Base-by-base conservation (phyloP, 2,888 invertebrate species). In the Drosophila fungiperda region DNA sequence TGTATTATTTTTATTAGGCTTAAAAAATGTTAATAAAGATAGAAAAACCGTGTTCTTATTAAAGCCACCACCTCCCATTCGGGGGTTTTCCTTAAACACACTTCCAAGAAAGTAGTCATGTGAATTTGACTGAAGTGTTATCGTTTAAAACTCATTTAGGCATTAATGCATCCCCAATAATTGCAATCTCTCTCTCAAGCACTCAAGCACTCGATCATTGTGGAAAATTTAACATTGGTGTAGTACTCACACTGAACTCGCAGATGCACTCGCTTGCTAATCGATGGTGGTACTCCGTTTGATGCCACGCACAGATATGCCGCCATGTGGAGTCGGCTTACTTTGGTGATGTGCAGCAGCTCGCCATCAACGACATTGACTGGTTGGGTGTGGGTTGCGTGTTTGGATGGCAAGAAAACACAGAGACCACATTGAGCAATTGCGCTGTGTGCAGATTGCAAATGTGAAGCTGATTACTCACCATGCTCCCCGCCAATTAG, bases 281-380 rank as follows among this genome's bases (percentile, higher is more conserved):
- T 97, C 57, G 97, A 97, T 12, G 98, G 98, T 35, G 97, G 97
- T 36, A 98, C 97, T 67, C 97, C 97, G 92, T 98, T 98, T 68
- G 97, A 97, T 17, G 98, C 98, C 80, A 98, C 98, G 94, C 98
- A 98, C 74, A 98, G 94, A 93, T 98, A 98, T 38, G 97, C 97
- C 32, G 97, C 98, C 98, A 98, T 98, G 93, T 98, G 98, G 74
- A 98, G 95, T 54, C 98, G 95, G 87, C 97, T 98, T 81, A 98
- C 97, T 94, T 97, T 97, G 68, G 96, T 96, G 88, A 98, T 96
- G 88, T 96, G 96, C 89, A 98, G 94, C 63, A 96, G 95, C 92
- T 98, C 98, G 3, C 98, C 98, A 90, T 98, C 97, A 69, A 98
- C 97, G 62, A 97, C 97, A 93, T 96, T 97, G 75, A 97, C 98